Evolutionary conservation across 1,140 invertebrate species (phyloP), one percentile per base, ranked within the genome.

Genomic region (Drosophila kikkawai): DNA sequence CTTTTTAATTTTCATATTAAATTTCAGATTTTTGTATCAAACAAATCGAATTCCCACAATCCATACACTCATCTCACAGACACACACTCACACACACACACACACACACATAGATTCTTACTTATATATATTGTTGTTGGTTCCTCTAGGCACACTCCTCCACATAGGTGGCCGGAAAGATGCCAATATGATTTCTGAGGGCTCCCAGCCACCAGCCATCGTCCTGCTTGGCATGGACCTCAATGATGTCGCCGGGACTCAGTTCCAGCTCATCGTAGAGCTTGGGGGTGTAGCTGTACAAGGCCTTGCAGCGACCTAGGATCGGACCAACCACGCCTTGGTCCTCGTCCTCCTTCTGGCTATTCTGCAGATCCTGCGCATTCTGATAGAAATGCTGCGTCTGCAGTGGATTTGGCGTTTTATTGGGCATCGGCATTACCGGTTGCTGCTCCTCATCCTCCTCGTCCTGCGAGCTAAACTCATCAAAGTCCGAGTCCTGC

Each of bases 171-270:
- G 97, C 97, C 1, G 98, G 98, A 86, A 99, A 98, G 75, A 98
- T 98, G 32, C 98, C 98, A 56, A 97, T 95, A 59, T 94, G 94
- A 34, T 97, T 97, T 67, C 96, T 95, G 48, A 98, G 94, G 79
- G 98, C 97, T 11, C 98, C 98, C 56, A 98, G 95, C 98, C 98
- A 99, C 98, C 98, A 99, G 7, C 97, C 97, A 91, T 98, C 97
- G n/a, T 96, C 95, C 91, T 98, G 97, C 90, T 98, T 98, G 81
- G 97, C 96, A 92, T 97, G 97, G 32, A 99, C 96, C 67, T 96
- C 96, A 77, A 99, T 97, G 12, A 97, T 93, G 91, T 99, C 97
- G 76, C 97, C 98, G 84, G 96, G 95, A 87, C 94, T 95, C 50
- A 98, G 94, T 50, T 96, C 96, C 19, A 99, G 94, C 93, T 99